Evolutionary conservation across 2,113 vertebrate species (phyloP), one percentile per base, ranked within the genome.

Genomic region (Xiphophorus maculatus): DNA sequence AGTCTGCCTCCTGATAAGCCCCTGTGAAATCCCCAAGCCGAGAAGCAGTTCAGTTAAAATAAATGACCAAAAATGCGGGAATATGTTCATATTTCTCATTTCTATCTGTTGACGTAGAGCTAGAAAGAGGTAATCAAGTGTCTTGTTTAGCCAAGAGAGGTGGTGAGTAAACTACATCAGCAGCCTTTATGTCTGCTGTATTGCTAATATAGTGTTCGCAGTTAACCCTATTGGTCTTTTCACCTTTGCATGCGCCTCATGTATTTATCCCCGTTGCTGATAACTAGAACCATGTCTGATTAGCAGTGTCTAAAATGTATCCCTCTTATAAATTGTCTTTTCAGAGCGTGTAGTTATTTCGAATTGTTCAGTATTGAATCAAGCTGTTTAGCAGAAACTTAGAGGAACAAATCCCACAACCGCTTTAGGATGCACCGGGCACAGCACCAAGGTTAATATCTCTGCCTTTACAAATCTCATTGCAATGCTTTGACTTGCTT

Each of bases 1-100:
- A 82, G 72, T 69, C 87, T 76, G 73, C 74, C 37, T 85, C 82
- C 84, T 61, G 89, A 93, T 92, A 93, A 92, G 87, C 85, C 54
- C 71, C 84, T 76, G 79, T 86, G 73, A 90, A 91, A 88, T 87
- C 80, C 83, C 69, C 51, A 69, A 80, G 73, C 74, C 66, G 66
- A 15, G 48, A 37, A 17, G 22, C 70, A 69, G 78, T 92, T 89
- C 64, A 66, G 90, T 93, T 89, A 87, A 86, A 92, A 90, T 90
- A 88, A 91, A 89, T 85, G 90, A 83, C 86, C 70, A 77, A 75
- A 72, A 77, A 71, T 42, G 14, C 65, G 79, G 74, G 60, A 76
- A 83, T 87, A 85, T 86, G 80, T 89, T 67, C 72, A 80, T 81
- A 73, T 85, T 82, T 84, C 73, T 70, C 10, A 11, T 37, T 37